Evolutionary conservation across 2,888 invertebrate species (phyloP).

Genomic region (Glomeris marginata): DNA sequence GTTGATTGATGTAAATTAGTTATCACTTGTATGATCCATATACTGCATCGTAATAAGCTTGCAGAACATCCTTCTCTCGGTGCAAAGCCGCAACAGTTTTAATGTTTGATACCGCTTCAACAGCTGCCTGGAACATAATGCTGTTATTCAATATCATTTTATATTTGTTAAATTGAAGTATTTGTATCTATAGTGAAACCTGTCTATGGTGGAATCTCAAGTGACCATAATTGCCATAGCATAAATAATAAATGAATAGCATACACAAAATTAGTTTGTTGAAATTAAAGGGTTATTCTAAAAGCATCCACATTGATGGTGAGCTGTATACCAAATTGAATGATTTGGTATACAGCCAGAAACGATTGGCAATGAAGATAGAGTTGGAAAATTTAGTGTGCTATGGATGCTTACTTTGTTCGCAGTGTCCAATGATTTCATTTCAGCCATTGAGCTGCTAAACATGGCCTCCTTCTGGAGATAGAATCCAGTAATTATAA

Average conservation of each 20-base stretch:
- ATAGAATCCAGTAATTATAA: slow-evolving; percentile 49
- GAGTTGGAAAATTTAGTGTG: too few relatives aligned
- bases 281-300: too few relatives aligned
- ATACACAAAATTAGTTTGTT: too few relatives aligned
- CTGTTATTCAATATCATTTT: too few relatives aligned
- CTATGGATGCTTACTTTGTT: slow-evolving; percentile 39
- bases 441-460: slow-evolving; percentile 42
- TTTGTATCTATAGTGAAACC: too few relatives aligned
- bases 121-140: slow-evolving; percentile 38
- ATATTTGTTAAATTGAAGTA: too few relatives aligned
- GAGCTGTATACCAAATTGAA: too few relatives aligned
- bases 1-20: not conserved
- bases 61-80: slow-evolving; percentile 44
- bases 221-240: too few relatives aligned
- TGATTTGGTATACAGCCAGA: too few relatives aligned
- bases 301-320: too few relatives aligned
- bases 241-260: too few relatives aligned
- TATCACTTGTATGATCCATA: slow-evolving; percentile 40
- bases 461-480: slow-evolving; percentile 50
- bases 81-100: slow-evolving; percentile 42
- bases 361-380: not conserved
- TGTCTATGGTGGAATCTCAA: too few relatives aligned
- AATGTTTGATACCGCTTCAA: slow-evolving; percentile 58
- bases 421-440: slow-evolving; percentile 46
- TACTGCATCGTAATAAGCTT: slow-evolving; percentile 34